Percentiles rank a stretch among this genome's conserved stretches.
Conservation (phyloP, 2,888 invertebrate species). For the Chironomus tentans region DNA sequence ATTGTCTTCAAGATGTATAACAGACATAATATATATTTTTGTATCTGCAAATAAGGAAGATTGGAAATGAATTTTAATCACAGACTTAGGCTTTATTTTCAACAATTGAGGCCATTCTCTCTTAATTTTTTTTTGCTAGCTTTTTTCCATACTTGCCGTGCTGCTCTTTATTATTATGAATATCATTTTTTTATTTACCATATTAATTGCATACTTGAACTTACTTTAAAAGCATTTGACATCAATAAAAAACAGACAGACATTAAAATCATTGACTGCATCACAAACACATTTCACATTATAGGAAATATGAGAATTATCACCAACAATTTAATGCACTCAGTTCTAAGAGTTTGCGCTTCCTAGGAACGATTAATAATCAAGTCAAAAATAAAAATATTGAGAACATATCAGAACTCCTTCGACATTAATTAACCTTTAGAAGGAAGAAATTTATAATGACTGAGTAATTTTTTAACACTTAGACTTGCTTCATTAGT, state of each 20-base stretch:
- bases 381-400: no score
- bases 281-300: not conserved
- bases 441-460: not conserved
- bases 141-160: no score
- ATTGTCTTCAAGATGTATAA: not conserved
- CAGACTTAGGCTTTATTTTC: not conserved
- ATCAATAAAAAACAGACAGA: not conserved
- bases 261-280: not conserved
- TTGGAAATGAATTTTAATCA: not conserved
- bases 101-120: not conserved
- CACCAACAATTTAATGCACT: not conserved
- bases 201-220: not conserved
- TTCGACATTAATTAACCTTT: not conserved
- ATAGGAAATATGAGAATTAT: not conserved
- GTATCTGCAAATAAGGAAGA: not conserved
- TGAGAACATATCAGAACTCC: no score
- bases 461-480: not conserved
- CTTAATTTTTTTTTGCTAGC: no score
- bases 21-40: not conserved
- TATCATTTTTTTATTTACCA: no score
- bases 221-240: not conserved
- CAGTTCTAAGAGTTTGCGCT: not conserved
- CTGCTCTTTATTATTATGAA: no score
- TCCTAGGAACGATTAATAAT: no score
- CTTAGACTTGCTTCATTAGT: not conserved